These are phyloP conservation scores for Podiceps cristatus DNA, from an alignment of 2,113 vertebrate species.

Conservation along the genomic window DNA sequence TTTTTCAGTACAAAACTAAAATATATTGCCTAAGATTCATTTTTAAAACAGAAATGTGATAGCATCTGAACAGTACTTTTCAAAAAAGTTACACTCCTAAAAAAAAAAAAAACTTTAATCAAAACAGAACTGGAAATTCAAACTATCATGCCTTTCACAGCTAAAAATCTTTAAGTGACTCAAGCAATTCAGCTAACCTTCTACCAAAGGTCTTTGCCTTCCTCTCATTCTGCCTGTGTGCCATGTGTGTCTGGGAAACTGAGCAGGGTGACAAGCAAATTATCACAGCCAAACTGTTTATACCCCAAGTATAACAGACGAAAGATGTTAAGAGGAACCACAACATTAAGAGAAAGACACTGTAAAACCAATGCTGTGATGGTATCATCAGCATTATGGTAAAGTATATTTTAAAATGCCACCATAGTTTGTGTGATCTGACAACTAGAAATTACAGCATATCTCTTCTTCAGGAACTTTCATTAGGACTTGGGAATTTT, in stretches of 20 bases:
- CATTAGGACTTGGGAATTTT: not conserved
- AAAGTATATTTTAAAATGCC: not conserved
- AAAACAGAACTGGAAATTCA: not conserved
- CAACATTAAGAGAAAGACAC: not conserved
- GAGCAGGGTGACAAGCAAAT: not conserved
- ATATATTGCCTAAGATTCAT: not conserved
- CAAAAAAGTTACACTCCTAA: not conserved
- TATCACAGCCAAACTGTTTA: not conserved
- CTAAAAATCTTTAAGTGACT: not conserved
- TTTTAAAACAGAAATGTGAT: not conserved
- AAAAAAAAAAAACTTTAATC: not conserved
- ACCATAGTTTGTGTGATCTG: not conserved
- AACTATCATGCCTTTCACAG: not conserved
- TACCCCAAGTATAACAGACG: not conserved
- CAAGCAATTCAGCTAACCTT: not conserved
- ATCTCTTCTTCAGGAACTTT: not conserved
- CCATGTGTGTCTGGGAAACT: not conserved
- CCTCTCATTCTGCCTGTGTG: not conserved
- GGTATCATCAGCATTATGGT: not conserved
- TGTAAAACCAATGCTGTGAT: not conserved
- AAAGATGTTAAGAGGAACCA: not conserved
- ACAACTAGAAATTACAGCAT: not conserved
- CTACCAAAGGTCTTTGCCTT: not conserved
- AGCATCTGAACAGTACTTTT: not conserved
- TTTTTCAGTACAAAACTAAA: not conserved